Evolutionary conservation across 2,888 invertebrate species (phyloP), one percentile per base, ranked within the genome.

Genomic region (Protodeltote pygarga): DNA sequence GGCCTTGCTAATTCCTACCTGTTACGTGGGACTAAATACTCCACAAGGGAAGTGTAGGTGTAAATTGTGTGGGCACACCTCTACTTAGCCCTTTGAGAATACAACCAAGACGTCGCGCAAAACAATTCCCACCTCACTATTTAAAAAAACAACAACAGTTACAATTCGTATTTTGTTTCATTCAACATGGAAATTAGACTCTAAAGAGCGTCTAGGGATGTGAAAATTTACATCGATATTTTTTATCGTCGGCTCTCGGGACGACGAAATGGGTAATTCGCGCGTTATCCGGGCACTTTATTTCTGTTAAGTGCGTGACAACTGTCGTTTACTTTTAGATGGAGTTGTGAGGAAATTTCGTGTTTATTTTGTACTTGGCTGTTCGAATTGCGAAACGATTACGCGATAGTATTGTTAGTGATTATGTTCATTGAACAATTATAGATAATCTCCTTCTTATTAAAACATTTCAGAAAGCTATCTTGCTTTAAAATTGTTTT

Each of bases 271-370:
- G 71, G 73, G 67, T 71, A 67, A 75, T 79, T 75, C 68, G 54
- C 72, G 49, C 59, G 62, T 60, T 68, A 65, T 58, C 57, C 63
- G 21, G 48, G 46, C 60, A 51, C 52, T 68, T 65, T 68, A 60
- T 65, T 70, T 66, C 69, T 64, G 60, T 75, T 71, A 76, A 72
- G 65, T 75, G 76, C 82, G 80, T 81, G 78, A 78, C 80, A 76
- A 69, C 51, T 60, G 65, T 66, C 73, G 66, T 77, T 82, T 69
- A 62, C 71, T 73, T 73, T 52, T 57, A 75, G 71, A 78, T 75
- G 59, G 66, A 77, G 71, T 67, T 74, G 68, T 71, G 71, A 76
- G 70, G 64, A 67, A 72, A 51, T 51, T 66, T 54, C 42, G 49
- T 68, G 62, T 71, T 64, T 61, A 68, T 70, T 67, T 74, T 60